phyloP scores from a whole-genome alignment of 2,888 invertebrate species.

The Limnephilus marmoratus region DNA sequence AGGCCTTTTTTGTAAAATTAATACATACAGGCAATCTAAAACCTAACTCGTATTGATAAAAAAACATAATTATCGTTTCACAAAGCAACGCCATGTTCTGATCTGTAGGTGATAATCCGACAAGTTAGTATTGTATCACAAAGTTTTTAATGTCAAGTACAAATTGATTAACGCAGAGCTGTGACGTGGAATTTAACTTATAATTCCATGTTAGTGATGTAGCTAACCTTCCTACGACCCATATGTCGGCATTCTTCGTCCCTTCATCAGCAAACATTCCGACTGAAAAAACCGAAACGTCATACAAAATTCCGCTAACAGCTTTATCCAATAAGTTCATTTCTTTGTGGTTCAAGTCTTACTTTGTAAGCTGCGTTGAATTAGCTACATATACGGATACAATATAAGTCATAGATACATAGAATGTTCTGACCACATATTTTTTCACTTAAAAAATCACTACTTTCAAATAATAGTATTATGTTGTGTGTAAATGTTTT shows the following conservation, averaged over 20 bases:
- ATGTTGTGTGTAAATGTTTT: not conserved
- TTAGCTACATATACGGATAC: too few relatives aligned
- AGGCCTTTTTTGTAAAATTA: not conserved
- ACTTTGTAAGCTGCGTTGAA: too few relatives aligned
- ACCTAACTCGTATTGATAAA: not conserved
- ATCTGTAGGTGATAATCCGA: not conserved
- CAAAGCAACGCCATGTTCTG: not conserved
- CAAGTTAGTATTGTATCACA: not conserved
- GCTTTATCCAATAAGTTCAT: not conserved
- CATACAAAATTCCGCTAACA: not conserved
- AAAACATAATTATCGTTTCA: not conserved
- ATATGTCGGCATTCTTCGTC: not conserved
- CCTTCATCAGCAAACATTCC: not conserved
- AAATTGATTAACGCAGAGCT: not conserved
- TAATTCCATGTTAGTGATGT: not conserved
- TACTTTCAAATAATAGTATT: not conserved
- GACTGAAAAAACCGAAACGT: not conserved
- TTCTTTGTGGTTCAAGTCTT: not conserved
- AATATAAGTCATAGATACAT: not conserved
- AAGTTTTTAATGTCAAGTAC: not conserved
- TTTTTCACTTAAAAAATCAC: not conserved
- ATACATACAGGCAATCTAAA: not conserved
- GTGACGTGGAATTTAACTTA: not conserved
- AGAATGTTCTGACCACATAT: not conserved
- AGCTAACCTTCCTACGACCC: not conserved